phyloP scores from a whole-genome alignment of 2,888 invertebrate species.

The Aphodius granarius region DNA sequence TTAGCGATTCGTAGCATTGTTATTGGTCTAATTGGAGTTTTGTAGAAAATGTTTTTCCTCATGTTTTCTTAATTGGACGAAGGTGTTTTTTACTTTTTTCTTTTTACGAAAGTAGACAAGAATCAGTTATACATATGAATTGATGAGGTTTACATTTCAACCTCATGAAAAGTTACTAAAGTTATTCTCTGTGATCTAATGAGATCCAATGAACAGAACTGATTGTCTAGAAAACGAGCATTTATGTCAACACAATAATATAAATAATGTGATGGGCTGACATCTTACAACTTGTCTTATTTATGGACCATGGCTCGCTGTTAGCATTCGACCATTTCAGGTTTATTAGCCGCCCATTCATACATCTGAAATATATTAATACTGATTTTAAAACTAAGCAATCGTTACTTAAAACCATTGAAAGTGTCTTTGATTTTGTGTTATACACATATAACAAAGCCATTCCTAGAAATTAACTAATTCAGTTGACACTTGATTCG shows the following conservation, averaged over 20 bases:
- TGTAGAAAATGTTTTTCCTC: neutral
- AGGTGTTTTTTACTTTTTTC: too few species aligned
- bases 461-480: neutral
- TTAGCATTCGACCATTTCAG: neutral
- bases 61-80: too few species aligned
- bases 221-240: slow-evolving; percentile 34
- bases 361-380: neutral
- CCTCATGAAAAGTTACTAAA: neutral
- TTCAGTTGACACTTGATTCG: neutral
- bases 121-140: too few species aligned
- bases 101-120: too few species aligned
- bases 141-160: too few species aligned
- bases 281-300: slow-evolving; percentile 28
- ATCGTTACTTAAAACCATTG: neutral
- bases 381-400: too few species aligned
- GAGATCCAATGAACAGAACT: slow-evolving; percentile 34
- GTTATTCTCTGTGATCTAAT: neutral
- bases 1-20: neutral
- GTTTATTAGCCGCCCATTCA: neutral
- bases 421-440: neutral
- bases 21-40: neutral
- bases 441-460: neutral
- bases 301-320: slow-evolving; percentile 18
- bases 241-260: slow-evolving; percentile 32
- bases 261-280: slow-evolving; percentile 18